Base-by-base conservation (phyloP, 1,140 invertebrate species). In the Lithobius niger region DNA sequence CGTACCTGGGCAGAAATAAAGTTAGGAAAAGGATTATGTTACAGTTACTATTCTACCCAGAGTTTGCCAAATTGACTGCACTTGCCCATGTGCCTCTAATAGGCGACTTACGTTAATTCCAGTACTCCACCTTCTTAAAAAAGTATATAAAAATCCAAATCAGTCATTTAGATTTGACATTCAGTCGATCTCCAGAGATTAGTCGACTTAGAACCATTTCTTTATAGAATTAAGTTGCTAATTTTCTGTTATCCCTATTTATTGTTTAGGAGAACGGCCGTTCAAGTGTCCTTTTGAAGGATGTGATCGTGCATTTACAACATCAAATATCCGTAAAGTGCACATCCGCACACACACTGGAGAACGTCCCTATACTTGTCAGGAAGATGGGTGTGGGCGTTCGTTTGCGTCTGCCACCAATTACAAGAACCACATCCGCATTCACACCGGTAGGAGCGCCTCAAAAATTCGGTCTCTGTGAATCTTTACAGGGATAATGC, bases 301-400 rank as follows among this genome's bases (percentile, higher is more conserved):
- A 22, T 85, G 82, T 67, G 76, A 76, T 22, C 71, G 79, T 60
- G 78, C 80, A 1, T 85, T 84, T 62, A 83, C 82, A 0, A 83
- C 82, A 3, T 82, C 80, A n/a, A 83, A 84, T 62, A 83, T 82
- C 36, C 70, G 81, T 26, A 83, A 83, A 70, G 80, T 82, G 22
- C 73, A 75, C 51, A 72, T 74, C 42, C 53, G 71, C 42, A 71
- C 70, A 4, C 71, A 73, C 57, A 73, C 69, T 2, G 69, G 68
- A 15, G 69, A 82, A 73, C 40, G 80, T 21, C 71, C 69, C 16
- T 73, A 72, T 59, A 61, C 66, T 2, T 74, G 71, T 62, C 59
- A 65, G 26, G 65, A 66, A 44, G 66, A 69, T 44, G 70, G 66
- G 0, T 74, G 72, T 64, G 66, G 66, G 2, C 58, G 71, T 45